phyloP scores from a whole-genome alignment of 2,797 vertebrate species.

The Eidolon dupreanum region DNA sequence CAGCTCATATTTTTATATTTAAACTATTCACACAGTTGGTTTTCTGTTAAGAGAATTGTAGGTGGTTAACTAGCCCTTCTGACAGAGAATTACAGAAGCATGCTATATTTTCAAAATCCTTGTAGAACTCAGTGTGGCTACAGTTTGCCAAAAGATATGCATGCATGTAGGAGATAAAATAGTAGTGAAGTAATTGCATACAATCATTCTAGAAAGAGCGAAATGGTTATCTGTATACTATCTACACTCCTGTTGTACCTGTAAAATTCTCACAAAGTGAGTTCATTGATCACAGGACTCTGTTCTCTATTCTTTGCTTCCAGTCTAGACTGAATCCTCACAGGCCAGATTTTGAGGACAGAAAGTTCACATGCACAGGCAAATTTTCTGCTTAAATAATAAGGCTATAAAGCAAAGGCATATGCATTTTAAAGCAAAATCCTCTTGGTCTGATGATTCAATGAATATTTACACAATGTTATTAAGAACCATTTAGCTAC shows the following conservation, averaged over 20 bases:
- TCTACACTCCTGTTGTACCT: neutral
- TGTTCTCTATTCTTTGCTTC: neutral
- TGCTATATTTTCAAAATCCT: neutral
- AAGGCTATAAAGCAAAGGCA: constrained; percentile 9
- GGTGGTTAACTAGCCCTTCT: neutral
- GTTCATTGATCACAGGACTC: neutral
- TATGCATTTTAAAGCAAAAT: constrained; percentile 36
- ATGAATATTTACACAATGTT: constrained; percentile 25
- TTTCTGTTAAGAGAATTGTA: neutral
- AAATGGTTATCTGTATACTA: neutral
- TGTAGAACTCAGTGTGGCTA: neutral
- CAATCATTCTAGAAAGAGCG: neutral
- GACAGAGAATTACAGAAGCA: constrained; percentile 14
- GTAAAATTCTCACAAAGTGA: neutral
- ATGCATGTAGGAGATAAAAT: neutral
- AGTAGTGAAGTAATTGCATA: neutral
- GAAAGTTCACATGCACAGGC: neutral
- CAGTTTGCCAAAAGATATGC: constrained; percentile 2
- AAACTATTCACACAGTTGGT: neutral
- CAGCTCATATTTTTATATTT: neutral
- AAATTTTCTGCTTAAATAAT: constrained; percentile 37
- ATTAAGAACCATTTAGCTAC: constrained; percentile 19
- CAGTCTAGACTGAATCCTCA: neutral
- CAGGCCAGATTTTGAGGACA: neutral
- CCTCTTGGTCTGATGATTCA: neutral